Evolutionary conservation across 2,888 invertebrate genomes (phyloP), one percentile per base, ranked within the genome.

Genomic region (Tetranychus truncatus): DNA sequence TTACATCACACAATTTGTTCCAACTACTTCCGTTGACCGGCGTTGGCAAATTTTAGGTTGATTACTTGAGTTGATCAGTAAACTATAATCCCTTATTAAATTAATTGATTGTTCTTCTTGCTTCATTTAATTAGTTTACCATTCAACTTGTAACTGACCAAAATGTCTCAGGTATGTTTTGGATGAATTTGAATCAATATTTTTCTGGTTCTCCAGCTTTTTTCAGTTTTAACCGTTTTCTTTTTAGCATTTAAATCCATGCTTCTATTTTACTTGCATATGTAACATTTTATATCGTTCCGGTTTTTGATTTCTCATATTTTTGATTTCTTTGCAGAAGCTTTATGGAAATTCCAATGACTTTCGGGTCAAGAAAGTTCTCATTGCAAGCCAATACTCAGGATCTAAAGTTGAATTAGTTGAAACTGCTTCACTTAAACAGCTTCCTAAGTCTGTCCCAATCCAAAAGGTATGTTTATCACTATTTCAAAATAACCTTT

Each of bases 281-380:
- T 55, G 55, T 55, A 15, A 15, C 15, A 55, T 15, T 55, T 55
- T 55, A 15, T 55, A 55, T 55, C 55, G 9, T 18, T 18, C n/a
- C 34, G 44, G 9, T 72, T 72, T 4, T n/a, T 72, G n/a, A n/a
- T n/a, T 76, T 75, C 69, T 71, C 55, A 15, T 55, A 55, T 55
- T 55, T 55, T 55, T 55, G 3, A 8, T 46, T 15, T 55, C 1
- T 55, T 55, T 86, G 74, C 87, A 95, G 94, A 95, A 93, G 85
- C 88, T 99, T 83, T 97, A 95, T 87, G 95, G 96, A 84, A 95
- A 95, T 86, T 91, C 93, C 81, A 92, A 93, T 85, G 97, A 95
- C 88, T 96, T 95, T 88, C 91, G 97, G 85, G 95, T 96, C 81
- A 92, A 90, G 85, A 99, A 99, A 87, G 92, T 90, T 83, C 89